Evolutionary conservation across 2,797 vertebrate species (phyloP), one percentile per base, ranked within the genome.

Genomic region (Pelochelys cantorii): DNA sequence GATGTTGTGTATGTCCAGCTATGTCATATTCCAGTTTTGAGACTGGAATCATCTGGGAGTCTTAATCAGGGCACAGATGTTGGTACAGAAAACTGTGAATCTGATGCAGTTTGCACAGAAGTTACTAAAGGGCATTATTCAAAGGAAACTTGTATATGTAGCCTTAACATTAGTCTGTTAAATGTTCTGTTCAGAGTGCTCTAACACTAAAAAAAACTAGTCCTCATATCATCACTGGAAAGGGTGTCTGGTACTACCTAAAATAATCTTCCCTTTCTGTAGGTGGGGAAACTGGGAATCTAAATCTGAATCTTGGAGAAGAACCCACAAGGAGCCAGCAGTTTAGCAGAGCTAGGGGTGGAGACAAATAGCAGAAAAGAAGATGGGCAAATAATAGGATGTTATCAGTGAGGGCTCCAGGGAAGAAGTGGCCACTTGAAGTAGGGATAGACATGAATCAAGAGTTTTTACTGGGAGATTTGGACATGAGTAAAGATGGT

Each of bases 361-460:
- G 56, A 62, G 53, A 23, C 34, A n/a, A 22, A 11, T 55, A 71
- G 22, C n/a, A 79, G n/a, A 68, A 9, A 7, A 34, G 5, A 48
- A 15, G 48, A 4, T 34, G 54, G 31, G 53, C 31, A 20, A 85
- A 31, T 31, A 81, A 48, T 8, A 48, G 42, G 42, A 48, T 2
- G 42, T 48, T 48, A 55, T 48, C 56, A 23, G 22, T 81, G 23
- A 29, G 42, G 65, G 17, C 60, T 65, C 60, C 31, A 65, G 60
- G 29, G 60, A 65, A 68, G 62, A 68, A n/a, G 31, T 68, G 3
- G 53, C 7, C 52, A 25, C 48, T 29, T 8, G 29, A 78, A 79
- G 11, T 4, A 55, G 31, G 71, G 74, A 15, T 1, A 13, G 81
- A 23, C 25, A 9, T 2, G 0, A 11, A 1, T 2, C 0, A 9